These are phyloP conservation scores for Myathropa florea DNA, from an alignment of 2,888 invertebrate genomes.

Conservation along the genomic window DNA sequence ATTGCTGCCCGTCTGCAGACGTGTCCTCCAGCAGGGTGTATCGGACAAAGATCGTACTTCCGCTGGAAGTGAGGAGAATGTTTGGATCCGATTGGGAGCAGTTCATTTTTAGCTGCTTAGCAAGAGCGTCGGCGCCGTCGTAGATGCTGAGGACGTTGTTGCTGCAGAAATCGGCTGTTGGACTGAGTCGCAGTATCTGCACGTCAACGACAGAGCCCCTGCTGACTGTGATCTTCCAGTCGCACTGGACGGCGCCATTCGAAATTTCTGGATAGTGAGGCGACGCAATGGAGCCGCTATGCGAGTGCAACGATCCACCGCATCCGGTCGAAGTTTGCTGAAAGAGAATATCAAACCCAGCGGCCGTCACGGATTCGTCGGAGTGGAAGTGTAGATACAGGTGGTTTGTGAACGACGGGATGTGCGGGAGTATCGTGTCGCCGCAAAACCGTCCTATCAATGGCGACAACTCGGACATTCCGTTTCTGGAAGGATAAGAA, in stretches of 20 bases:
- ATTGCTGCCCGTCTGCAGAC: constrained; percentile 64
- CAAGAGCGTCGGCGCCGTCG: constrained; percentile 74
- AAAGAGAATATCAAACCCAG: constrained; percentile 89
- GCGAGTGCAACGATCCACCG: constrained; percentile 88
- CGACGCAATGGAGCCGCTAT: constrained; percentile 89
- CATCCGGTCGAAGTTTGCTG: constrained; percentile 87
- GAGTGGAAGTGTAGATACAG: constrained; percentile 89
- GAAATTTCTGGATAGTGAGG: constrained; percentile 92
- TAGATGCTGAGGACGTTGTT: constrained; percentile 81
- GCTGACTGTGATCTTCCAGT: constrained; percentile 89
- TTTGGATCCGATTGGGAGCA: constrained; percentile 70
- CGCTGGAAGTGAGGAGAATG: constrained; percentile 72
- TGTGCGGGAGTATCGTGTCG: constrained; percentile 82
- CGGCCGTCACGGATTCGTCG: constrained; percentile 83
- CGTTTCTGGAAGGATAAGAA: constrained; percentile 88
- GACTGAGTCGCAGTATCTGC: constrained; percentile 86
- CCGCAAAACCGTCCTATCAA: constrained; percentile 92
- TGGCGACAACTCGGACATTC: constrained; percentile 87
- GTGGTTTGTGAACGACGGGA: constrained; percentile 89
- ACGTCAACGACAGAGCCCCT: constrained; percentile 86
- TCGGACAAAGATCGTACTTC: constrained; percentile 75
- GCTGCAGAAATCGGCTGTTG: constrained; percentile 84
- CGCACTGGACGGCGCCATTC: constrained; percentile 87
- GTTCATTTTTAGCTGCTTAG: constrained; percentile 69
- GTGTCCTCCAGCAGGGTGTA: constrained; percentile 72